Evolutionary conservation across 2,888 invertebrate species (phyloP), one percentile per base, ranked within the genome.

Genomic region (Chouioia cunea): DNA sequence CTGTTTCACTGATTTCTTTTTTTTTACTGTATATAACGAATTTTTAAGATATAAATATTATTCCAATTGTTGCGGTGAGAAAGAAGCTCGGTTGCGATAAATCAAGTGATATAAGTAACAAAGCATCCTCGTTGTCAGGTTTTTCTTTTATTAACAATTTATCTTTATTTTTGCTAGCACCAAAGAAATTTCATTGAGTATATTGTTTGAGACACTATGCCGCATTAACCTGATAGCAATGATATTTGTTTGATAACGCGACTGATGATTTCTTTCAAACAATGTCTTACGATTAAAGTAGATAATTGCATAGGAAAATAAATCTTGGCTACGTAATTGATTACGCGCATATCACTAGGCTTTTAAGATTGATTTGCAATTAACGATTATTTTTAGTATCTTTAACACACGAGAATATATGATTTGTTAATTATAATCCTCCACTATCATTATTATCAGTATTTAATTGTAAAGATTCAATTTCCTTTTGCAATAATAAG

Each of bases 301-400:
- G 58, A 72, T 56, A 50, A 64, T 67, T 23, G n/a, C 15, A 62
- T 54, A 60, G 2, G 46, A 53, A 68, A 60, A 60, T 23, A 20
- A 56, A 59, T 65, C 65, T 72, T 18, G 52, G 36, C 53, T 64
- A 59, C 20, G 20, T 63, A 69, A 65, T 57, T 59, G 54, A 62
- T 65, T 72, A 73, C 74, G 68, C 68, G 73, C 72, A 74, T 76
- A 77, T 76, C 74, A 77, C 47, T 77, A 75, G 74, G 23, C 57
- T 73, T 73, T 74, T 68, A 69, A 65, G 64, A 56, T 70, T 75
- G 46, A 66, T 73, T 74, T 69, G 64, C 66, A 58, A 70, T 65
- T 63, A 73, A 73, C 46, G 56, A 74, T 64, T 65, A 73, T 72
- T 72, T n/a, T 70, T 56, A 73, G 65, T 10, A 10, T 36, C 62